A percentile compares a stretch with the other conserved stretches of the same genome.
phyloP scores from a whole-genome alignment of 2,113 vertebrate species.

The Ibidorhyncha struthersii region DNA sequence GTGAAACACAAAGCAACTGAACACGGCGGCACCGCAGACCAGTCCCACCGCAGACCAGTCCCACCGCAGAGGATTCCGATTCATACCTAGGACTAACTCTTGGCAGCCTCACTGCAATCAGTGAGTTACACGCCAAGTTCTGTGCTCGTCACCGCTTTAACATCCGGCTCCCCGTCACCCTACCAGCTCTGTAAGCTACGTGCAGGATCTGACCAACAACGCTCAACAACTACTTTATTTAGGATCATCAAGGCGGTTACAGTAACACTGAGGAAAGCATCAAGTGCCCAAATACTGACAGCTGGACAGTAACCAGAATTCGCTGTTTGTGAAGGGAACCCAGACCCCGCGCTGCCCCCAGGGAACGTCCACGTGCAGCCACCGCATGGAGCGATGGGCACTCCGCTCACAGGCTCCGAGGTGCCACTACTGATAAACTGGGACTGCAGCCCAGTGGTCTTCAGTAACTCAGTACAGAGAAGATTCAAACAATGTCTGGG shows the following conservation, averaged over 20 bases:
- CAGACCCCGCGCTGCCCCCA: too few species aligned
- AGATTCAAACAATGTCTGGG: neutral
- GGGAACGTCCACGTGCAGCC: neutral
- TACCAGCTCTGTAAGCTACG: neutral
- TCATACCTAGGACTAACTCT: rapidly evolving
- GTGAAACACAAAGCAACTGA: too few species aligned
- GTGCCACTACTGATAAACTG: neutral
- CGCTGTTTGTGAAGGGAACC: neutral
- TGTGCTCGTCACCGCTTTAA: neutral
- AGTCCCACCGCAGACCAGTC: too few species aligned
- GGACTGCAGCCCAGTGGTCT: neutral
- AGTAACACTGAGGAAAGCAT: neutral
- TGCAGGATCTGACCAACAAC: neutral
- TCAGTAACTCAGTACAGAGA: neutral
- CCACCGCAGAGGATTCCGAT: neutral
- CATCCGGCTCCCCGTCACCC: neutral
- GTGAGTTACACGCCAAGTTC: neutral
- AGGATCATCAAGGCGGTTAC: neutral
- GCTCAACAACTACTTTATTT: neutral
- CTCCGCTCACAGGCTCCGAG: neutral
- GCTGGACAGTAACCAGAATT: neutral
- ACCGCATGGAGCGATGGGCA: too few species aligned
- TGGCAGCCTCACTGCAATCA: neutral
- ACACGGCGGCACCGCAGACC: rapidly evolving
- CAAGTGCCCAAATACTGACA: neutral